phyloP scores from a whole-genome alignment of 2,113 vertebrate species.

The Crotalus tigris region DNA sequence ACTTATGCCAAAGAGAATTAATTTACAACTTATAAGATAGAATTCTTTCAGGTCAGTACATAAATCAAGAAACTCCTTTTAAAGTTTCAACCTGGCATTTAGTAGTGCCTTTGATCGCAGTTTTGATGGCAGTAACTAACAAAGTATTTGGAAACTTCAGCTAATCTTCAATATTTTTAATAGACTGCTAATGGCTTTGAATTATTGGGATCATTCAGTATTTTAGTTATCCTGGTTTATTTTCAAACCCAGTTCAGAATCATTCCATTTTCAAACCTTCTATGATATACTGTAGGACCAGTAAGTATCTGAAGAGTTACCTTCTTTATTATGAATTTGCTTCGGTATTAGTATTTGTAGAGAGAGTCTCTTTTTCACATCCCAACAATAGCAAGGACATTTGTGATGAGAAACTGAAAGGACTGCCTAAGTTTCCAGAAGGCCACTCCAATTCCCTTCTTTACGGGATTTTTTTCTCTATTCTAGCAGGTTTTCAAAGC shows the following conservation, averaged over 20 bases:
- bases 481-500: background rate
- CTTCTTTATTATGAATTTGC: background rate
- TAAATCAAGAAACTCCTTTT: background rate
- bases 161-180: background rate
- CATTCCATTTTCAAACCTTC: background rate
- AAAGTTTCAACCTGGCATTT: background rate
- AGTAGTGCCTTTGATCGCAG: background rate
- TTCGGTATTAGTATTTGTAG: background rate
- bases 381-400: background rate
- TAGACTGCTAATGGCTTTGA: background rate
- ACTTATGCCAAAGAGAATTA: background rate
- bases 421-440: background rate
- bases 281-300: background rate
- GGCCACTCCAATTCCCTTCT: background rate
- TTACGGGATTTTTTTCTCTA: background rate
- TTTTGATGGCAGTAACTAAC: background rate
- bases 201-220: background rate
- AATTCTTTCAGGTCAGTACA: background rate
- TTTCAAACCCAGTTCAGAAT: background rate
- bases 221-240: background rate
- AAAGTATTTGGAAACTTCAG: background rate
- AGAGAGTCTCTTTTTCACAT: background rate
- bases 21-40: background rate
- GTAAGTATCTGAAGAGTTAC: background rate
- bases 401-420: background rate